Evolutionary conservation across 2,888 invertebrate genomes (phyloP).

Genomic region (Diachrysia chrysitis): DNA sequence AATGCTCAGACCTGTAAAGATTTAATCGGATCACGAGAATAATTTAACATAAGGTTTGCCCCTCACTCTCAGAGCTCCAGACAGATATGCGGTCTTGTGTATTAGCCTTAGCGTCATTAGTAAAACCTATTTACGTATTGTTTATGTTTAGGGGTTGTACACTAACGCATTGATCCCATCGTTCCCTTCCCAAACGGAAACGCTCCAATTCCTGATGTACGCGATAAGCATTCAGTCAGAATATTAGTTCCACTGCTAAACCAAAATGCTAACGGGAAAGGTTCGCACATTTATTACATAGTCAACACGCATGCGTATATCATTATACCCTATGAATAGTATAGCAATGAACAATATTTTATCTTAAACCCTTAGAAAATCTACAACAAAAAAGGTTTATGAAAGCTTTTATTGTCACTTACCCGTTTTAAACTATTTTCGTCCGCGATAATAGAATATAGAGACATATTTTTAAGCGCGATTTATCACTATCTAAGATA

Average conservation of each 20-base stretch:
- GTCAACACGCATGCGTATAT: background rate
- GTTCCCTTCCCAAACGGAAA: background rate
- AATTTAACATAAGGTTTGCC: background rate
- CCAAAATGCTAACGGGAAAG: background rate
- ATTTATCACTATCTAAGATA: too few relatives aligned
- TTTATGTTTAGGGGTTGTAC: background rate
- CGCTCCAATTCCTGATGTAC: background rate
- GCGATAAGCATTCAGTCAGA: background rate
- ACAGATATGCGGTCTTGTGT: background rate
- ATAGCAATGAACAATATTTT: background rate
- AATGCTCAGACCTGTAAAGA: background rate
- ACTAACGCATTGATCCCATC: background rate
- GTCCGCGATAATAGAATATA: background rate
- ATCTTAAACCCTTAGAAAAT: background rate
- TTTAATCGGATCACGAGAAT: background rate
- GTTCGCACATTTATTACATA: background rate
- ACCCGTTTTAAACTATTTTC: background rate
- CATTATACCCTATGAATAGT: background rate
- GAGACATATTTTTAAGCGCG: too few relatives aligned
- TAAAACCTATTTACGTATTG: conserved; percentile 1
- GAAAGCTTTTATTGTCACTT: too few relatives aligned
- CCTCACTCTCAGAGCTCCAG: background rate
- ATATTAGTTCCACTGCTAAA: background rate
- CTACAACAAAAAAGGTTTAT: background rate
- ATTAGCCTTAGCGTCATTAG: background rate